Conservation (phyloP, 1,140 invertebrate genomes). For the Leptinotarsa lineolata region DNA sequence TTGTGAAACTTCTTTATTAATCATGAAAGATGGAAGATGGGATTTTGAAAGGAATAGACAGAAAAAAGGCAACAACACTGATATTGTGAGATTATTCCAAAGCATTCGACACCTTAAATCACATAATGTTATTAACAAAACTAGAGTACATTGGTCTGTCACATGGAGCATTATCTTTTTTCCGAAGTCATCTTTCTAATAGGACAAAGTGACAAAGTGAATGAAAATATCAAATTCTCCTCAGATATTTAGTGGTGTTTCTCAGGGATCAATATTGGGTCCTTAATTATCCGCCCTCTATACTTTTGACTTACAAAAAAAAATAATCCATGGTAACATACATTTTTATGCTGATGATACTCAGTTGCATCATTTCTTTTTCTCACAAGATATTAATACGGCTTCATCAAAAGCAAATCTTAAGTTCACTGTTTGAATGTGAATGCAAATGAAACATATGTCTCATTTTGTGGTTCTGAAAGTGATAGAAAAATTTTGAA, state of each 20-base stretch:
- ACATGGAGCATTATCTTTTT: neutral
- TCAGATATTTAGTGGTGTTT: neutral
- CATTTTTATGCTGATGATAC: too few species aligned
- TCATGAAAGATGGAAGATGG: too few species aligned
- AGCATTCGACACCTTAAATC: too few species aligned
- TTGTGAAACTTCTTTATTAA: too few species aligned
- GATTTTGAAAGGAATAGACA: too few species aligned
- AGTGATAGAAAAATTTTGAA: neutral
- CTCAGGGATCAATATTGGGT: neutral
- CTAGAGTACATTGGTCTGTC: too few species aligned
- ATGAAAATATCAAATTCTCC: neutral
- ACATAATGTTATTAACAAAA: too few species aligned
- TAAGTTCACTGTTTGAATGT: neutral
- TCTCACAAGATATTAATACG: neutral
- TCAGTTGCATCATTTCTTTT: neutral
- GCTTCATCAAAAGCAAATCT: too few species aligned
- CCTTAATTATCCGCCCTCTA: neutral
- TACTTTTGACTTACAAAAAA: neutral
- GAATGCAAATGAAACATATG: neutral
- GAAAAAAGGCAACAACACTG: too few species aligned
- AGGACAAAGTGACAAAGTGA: neutral
- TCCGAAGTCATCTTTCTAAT: neutral
- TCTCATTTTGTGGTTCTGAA: neutral
- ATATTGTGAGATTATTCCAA: too few species aligned
- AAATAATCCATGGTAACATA: neutral